phyloP scores from a whole-genome alignment of 2,797 vertebrate species.

The Rousettus madagascariensis region DNA sequence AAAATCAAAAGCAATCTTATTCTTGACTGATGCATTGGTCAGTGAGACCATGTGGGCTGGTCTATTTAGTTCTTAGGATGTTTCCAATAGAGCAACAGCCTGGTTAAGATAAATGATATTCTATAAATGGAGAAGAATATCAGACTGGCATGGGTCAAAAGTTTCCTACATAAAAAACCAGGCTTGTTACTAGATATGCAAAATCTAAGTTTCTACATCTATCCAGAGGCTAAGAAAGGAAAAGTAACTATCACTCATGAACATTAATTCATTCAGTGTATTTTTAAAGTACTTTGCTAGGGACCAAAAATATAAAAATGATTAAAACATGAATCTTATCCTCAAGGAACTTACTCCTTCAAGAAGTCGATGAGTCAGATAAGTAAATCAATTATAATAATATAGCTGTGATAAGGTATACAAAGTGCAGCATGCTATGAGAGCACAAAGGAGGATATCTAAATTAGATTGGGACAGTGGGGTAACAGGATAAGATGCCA shows the following conservation, averaged over 20 bases:
- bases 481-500: not conserved
- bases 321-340: conserved; percentile 62
- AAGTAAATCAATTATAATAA: conserved; percentile 58
- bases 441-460: not conserved
- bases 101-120: not conserved
- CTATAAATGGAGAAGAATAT: conserved; percentile 31
- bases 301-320: conserved; percentile 18
- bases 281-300: conserved; percentile 36
- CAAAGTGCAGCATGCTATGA: not conserved
- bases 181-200: not conserved
- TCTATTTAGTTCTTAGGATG: not conserved
- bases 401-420: conserved; percentile 34
- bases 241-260: not conserved
- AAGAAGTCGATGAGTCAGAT: conserved; percentile 49
- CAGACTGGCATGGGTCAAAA: not conserved
- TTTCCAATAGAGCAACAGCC: not conserved
- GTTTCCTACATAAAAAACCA: conserved; percentile 24
- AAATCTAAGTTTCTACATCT: not conserved
- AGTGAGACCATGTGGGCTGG: not conserved
- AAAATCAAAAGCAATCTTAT: not conserved
- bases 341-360: conserved; percentile 45
- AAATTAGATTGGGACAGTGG: not conserved
- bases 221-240: not conserved
- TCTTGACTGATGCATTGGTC: not conserved
- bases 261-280: conserved; percentile 34